Conservation (phyloP, 2,888 invertebrate species). For the Ophion obscuratus region DNA sequence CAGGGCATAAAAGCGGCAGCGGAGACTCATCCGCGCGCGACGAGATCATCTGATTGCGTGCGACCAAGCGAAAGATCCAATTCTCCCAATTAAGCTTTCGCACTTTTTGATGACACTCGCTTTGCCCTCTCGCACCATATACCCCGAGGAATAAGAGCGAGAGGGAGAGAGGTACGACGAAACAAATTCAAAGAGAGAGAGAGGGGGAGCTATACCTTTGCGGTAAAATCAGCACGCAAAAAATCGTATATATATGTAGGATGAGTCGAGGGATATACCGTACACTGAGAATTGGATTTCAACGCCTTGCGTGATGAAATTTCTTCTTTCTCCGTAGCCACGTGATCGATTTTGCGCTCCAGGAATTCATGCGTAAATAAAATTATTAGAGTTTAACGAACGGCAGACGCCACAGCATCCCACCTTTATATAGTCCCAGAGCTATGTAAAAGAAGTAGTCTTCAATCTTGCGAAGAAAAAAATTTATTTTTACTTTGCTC, state of each 20-base stretch:
- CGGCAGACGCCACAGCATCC: constrained; percentile 22
- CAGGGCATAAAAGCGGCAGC: constrained; percentile 35
- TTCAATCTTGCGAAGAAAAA: neutral
- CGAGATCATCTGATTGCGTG: constrained; percentile 80
- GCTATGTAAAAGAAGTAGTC: constrained; percentile 1
- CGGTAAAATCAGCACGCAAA: constrained; percentile 18
- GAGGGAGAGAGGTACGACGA: constrained; percentile 36
- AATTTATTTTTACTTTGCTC: too few relatives aligned
- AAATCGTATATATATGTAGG: constrained; percentile 19
- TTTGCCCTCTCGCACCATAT: constrained; percentile 46
- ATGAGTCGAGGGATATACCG: constrained; percentile 7
- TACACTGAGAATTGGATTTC: constrained; percentile 53
- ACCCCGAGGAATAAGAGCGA: constrained; percentile 3
- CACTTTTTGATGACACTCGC: constrained; percentile 82
- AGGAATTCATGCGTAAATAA: constrained; percentile 53
- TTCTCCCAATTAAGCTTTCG: constrained; percentile 83
- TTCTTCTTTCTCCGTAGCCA: constrained; percentile 12
- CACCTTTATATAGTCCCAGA: neutral
- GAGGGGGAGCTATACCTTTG: constrained; percentile 1
- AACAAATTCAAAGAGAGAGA: neutral
- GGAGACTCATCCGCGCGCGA: constrained; percentile 62
- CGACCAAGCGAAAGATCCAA: constrained; percentile 79
- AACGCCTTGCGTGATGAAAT: constrained; percentile 63
- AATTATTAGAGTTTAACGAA: constrained; percentile 36
- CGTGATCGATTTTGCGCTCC: constrained; percentile 41